Evolutionary conservation across 1,140 invertebrate genomes (phyloP), one percentile per base, ranked within the genome.

Genomic region (Rhizoglyphus robini): DNA sequence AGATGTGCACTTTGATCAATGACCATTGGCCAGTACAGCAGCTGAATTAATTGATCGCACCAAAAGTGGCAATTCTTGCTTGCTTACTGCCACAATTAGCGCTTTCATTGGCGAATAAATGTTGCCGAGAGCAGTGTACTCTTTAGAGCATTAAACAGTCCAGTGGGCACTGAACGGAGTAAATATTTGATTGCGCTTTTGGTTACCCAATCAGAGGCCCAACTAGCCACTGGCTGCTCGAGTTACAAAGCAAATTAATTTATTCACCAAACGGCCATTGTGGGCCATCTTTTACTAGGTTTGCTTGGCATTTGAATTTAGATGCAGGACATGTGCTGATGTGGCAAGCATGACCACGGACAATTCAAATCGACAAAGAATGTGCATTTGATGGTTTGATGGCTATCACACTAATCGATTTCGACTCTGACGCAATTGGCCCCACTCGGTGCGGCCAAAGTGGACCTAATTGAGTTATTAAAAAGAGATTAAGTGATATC

Each of bases 381-480:
- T 32, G 51, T 54, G 51, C 51, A 32, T 27, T 54, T 25, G 51
- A 54, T 54, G 51, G 51, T 27, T 54, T 25, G 51, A 54, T 54
- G 51, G 51, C 51, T 8, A 27, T 54, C 51, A 32, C 20, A 54
- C 51, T 54, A 54, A 54, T 54, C 51, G 51, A 54, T 54, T 20
- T 20, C 8, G 8, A 8, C 23, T 11, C 36, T 41, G 36, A 11
- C 36, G 8, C 31, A 11, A 54, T 32, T 54, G 8, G 51, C 8
- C 8, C 18, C 18, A 20, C 15, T 20, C 51, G 23, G 8, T 11
- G 23, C 51, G 23, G 8, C 51, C 20, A 54, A 5, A 54, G 8
- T 54, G 51, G 51, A 54, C 51, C 51, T 54, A 54, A 54, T 54
- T 54, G 51, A 54, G 51, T 54, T 54, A 54, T 54, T 54, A 54